These are phyloP conservation scores for Neelides sp. DNA, from an alignment of 1,140 invertebrate species.

Conservation along the genomic window DNA sequence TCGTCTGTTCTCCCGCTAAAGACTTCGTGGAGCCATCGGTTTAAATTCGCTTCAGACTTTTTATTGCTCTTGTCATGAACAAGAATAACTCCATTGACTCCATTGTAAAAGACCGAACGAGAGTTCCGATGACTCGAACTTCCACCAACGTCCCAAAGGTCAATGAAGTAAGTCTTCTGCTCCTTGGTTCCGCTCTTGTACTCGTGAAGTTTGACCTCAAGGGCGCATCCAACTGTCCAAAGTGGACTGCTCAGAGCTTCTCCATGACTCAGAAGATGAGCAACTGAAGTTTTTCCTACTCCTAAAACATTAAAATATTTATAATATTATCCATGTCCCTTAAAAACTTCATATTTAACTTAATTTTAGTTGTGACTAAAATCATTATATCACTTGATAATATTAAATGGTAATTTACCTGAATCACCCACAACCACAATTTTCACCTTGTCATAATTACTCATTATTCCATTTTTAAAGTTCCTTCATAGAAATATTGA, in stretches of 20 bases:
- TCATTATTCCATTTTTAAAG: constrained; percentile 14
- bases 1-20: constrained; percentile 42
- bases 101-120: constrained; percentile 80
- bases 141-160: constrained; percentile 92
- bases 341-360: no score
- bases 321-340: no score
- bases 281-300: constrained; percentile 88
- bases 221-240: constrained; percentile 89
- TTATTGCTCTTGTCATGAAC: constrained; percentile 93
- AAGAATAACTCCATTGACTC: constrained; percentile 83
- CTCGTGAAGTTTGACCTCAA: constrained; percentile 90
- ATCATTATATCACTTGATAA: constrained; percentile 5
- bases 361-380: no score
- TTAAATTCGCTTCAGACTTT: constrained; percentile 85
- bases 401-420: constrained; percentile 42
- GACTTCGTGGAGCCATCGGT: constrained; percentile 84
- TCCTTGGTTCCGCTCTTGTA: constrained; percentile 82
- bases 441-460: constrained; percentile 60
- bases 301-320: constrained; percentile 43
- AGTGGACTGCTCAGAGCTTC: constrained; percentile 68
- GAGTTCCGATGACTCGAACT: constrained; percentile 82
- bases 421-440: constrained; percentile 86
- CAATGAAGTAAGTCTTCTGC: constrained; percentile 84
- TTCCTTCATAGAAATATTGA: not conserved
- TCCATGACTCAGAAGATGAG: constrained; percentile 78